phyloP scores from a whole-genome alignment of 2,797 vertebrate species.

The Tauraco hartlaubi region DNA sequence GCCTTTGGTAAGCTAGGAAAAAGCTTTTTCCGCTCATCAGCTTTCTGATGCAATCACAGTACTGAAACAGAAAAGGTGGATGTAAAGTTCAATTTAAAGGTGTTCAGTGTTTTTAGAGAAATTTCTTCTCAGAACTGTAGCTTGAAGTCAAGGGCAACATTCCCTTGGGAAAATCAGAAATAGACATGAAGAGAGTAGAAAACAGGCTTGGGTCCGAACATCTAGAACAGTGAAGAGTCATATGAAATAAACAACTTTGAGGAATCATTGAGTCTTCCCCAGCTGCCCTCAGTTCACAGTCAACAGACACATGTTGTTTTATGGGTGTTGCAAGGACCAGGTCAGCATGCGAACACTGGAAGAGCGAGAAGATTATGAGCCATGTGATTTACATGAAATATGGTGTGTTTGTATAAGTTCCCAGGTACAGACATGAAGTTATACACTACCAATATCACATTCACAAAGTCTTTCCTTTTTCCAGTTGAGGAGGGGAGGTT shows the following conservation, averaged over 20 bases:
- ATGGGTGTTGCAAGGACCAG: background rate
- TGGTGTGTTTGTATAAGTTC: background rate
- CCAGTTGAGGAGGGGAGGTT: background rate
- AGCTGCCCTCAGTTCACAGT: background rate
- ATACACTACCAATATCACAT: too few species aligned
- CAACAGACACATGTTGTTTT: rapidly evolving
- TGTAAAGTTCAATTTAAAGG: background rate
- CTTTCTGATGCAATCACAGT: background rate
- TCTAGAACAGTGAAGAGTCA: background rate
- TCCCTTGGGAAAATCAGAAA: background rate
- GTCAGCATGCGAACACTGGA: background rate
- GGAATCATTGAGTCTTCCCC: background rate
- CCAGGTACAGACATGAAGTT: background rate
- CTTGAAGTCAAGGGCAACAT: background rate
- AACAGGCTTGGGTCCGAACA: background rate
- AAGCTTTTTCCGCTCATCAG: background rate
- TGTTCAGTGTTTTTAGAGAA: background rate
- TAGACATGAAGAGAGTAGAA: background rate
- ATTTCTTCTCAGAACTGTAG: background rate
- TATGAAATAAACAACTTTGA: background rate
- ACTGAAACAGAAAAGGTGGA: background rate
- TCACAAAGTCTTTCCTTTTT: background rate
- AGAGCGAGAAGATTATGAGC: background rate
- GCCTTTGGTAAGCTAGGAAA: background rate
- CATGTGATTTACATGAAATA: background rate